Base-by-base conservation (phyloP, 2,888 invertebrate genomes). In the Agriopis marginaria region DNA sequence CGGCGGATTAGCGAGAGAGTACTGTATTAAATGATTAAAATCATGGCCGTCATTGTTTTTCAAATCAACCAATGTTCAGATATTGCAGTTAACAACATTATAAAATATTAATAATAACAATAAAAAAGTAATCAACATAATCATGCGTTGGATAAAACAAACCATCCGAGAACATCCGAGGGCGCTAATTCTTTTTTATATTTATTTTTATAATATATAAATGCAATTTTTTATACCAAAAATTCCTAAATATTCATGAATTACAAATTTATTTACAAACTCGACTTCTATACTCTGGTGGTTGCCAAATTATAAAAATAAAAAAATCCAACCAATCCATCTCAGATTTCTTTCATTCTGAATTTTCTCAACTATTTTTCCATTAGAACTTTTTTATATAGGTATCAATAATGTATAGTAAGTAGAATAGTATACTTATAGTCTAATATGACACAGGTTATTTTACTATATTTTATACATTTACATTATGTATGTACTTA, bases 401-500 rank as follows among this genome's bases (percentile, higher is more conserved):
- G 32, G 32, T 32, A 91, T 91, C 87, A 89, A 90, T 88, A 85
- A 79, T 78, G 82, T 83, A 90, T 89, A 86, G 91, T 93, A 93
- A 92, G 92, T 93, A 93, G 93, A 89, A 89, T 92, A 92, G 88
- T 92, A 92, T 89, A 90, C 93, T 94, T 94, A 94, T 72, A 72
- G 66, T 74, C 93, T 94, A 94, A 89, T 94, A 94, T 94, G 94
- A 94, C 94, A 94, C 94, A 94, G 87, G 88, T 90, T 92, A 91
- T 82, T 55, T 70, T 84, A 79, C 90, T 92, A 92, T 85, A 86
- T 89, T 91, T 90, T 91, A 87, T 90, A 91, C 89, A 90, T 86
- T 90, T 92, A 92, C 89, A 91, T 87, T 86, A 87, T 89, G 85
- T 89, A 90, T 90, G 89, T 92, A 92, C 89, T 91, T 92, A 92